A percentile compares a stretch with the other conserved stretches of the same genome.
Evolutionary conservation across 1,140 invertebrate species (phyloP).

Genomic region (Bombus huntii): DNA sequence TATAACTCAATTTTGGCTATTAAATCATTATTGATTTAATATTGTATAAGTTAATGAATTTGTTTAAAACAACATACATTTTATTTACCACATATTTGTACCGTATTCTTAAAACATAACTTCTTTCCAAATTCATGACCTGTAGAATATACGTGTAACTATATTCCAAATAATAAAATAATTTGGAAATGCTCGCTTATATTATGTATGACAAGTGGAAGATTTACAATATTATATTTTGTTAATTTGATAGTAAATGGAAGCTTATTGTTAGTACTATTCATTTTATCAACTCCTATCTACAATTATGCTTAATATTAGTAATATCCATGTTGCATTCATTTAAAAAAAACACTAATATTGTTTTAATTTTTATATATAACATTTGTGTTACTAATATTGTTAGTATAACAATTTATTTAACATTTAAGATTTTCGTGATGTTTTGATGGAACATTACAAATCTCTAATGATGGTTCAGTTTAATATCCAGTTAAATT

Average conservation of each 20-base stretch:
- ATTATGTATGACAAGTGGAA: conserved; percentile 32
- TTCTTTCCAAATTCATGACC: conserved; percentile 18
- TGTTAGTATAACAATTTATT: conserved; percentile 13
- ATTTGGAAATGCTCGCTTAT: conserved; percentile 33
- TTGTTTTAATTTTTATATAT: conserved; percentile 31
- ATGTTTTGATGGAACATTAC: background rate
- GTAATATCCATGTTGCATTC: conserved; percentile 33
- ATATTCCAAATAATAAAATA: conserved; percentile 1
- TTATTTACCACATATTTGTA: conserved; percentile 47
- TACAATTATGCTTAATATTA: conserved; percentile 17
- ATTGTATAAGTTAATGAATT: background rate
- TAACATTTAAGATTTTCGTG: background rate
- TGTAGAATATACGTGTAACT: conserved; percentile 12
- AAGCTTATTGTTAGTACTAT: conserved; percentile 35
- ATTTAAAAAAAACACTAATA: conserved; percentile 23
- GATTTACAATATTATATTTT: conserved; percentile 49
- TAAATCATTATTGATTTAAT: conserved; percentile 15
- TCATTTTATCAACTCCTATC: conserved; percentile 33
- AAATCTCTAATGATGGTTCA: background rate
- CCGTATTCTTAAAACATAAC: conserved; percentile 43
- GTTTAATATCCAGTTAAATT: conserved; percentile 7
- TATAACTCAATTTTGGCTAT: conserved; percentile 3
- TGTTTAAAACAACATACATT: conserved; percentile 8
- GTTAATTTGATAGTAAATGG: conserved; percentile 50
- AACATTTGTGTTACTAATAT: conserved; percentile 23